These are phyloP conservation scores for Hecatera dysodea DNA, from an alignment of 2,888 invertebrate species.

Conservation along the genomic window DNA sequence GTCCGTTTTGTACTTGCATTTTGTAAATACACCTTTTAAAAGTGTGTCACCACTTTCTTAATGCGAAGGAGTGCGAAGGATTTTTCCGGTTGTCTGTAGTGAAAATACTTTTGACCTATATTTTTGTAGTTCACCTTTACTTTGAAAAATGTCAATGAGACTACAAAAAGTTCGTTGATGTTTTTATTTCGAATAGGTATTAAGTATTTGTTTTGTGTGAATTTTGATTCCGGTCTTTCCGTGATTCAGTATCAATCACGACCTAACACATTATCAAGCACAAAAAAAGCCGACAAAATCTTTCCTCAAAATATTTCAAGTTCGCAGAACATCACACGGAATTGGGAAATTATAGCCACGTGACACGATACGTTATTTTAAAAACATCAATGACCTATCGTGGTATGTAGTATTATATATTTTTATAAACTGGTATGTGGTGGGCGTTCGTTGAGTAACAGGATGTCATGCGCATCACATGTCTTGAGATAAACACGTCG, in stretches of 20 bases:
- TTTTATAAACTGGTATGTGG: slow-evolving; percentile 28
- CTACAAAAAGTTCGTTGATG: background rate
- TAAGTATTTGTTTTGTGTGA: background rate
- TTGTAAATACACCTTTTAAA: slow-evolving; percentile 27
- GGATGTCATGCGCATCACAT: slow-evolving; percentile 66
- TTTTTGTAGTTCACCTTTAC: slow-evolving; percentile 12
- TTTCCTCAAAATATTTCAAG: slow-evolving; percentile 33
- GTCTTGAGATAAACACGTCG: slow-evolving; percentile 52
- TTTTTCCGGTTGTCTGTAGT: slow-evolving; percentile 28
- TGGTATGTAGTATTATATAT: slow-evolving; percentile 24
- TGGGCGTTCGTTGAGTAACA: slow-evolving; percentile 60
- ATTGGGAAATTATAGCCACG: slow-evolving; percentile 9
- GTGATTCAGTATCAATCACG: slow-evolving; percentile 3
- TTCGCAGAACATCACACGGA: slow-evolving; percentile 34
- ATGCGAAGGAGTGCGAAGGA: slow-evolving; percentile 15
- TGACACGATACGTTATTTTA: slow-evolving; percentile 30
- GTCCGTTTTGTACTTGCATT: background rate
- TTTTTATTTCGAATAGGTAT: background rate
- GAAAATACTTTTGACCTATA: slow-evolving; percentile 16
- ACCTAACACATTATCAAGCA: background rate
- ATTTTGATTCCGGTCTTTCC: slow-evolving; percentile 5
- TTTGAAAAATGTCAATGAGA: slow-evolving; percentile 4
- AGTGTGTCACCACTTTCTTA: slow-evolving; percentile 44
- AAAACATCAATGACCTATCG: slow-evolving; percentile 50
- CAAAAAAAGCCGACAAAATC: slow-evolving; percentile 2